phyloP scores from a whole-genome alignment of 2,797 vertebrate genomes.

The Nasua narica region DNA sequence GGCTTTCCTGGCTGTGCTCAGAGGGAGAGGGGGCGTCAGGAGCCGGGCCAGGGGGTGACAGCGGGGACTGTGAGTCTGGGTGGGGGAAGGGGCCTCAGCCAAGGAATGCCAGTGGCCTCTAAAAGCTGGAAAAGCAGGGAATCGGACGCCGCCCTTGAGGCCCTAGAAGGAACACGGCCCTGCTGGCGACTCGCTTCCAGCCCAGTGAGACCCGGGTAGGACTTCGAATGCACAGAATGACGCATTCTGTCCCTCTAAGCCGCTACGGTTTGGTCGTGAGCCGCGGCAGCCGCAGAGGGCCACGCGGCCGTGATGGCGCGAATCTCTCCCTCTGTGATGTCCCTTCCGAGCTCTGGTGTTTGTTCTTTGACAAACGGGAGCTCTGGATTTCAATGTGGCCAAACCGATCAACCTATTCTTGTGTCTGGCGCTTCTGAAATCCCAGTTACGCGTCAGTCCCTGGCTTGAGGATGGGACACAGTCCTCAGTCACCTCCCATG shows the following conservation, averaged over 20 bases:
- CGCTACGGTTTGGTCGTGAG: fast-evolving
- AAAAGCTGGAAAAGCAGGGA: too few species aligned
- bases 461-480: too few species aligned
- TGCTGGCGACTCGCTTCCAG: fast-evolving
- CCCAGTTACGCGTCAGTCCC: background rate
- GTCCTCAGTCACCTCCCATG: fast-evolving
- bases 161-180: background rate
- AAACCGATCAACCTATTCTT: fast-evolving
- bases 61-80: background rate
- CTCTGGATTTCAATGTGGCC: fast-evolving
- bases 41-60: fast-evolving
- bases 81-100: background rate
- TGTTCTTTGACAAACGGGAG: background rate
- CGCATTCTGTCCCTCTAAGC: background rate
- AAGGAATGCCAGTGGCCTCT: fast-evolving
- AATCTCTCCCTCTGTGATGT: fast-evolving
- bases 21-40: fast-evolving
- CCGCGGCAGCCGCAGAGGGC: background rate
- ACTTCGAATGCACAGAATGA: fast-evolving
- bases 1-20: fast-evolving
- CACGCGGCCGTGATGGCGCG: fast-evolving
- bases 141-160: fast-evolving
- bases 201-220: too few species aligned
- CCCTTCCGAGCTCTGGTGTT: fast-evolving
- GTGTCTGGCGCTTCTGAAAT: fast-evolving